These are phyloP conservation scores for Bradypodion pumilum DNA, from an alignment of 2,797 vertebrate species.

Conservation along the genomic window DNA sequence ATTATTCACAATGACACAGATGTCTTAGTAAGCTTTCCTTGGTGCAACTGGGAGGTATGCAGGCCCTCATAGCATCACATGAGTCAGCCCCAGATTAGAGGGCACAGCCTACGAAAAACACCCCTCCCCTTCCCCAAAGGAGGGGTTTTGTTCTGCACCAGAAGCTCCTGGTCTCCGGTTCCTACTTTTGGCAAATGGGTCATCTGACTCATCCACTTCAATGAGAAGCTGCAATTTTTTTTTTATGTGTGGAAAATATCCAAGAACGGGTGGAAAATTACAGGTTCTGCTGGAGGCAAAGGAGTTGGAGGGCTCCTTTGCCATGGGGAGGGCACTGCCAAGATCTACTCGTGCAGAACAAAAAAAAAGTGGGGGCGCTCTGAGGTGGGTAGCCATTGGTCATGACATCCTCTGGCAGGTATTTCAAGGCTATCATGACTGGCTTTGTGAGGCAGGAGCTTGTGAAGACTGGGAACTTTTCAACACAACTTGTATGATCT, in stretches of 20 bases:
- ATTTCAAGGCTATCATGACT: not conserved
- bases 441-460: not conserved
- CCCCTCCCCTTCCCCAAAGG: not conserved
- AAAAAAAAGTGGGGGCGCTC: too few relatives aligned
- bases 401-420: not conserved
- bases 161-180: not conserved
- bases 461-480: too few relatives aligned
- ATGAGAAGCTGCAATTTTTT: constrained; percentile 1
- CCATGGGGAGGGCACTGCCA: not conserved
- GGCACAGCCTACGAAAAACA: not conserved
- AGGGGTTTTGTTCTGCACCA: not conserved
- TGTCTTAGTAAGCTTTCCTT: not conserved
- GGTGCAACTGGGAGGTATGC: not conserved
- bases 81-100: not conserved
- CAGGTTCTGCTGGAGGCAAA: constrained; percentile 2
- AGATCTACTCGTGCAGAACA: not conserved
- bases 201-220: constrained; percentile 10
- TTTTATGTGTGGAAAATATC: constrained; percentile 2
- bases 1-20: not conserved
- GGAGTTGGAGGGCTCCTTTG: not conserved
- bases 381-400: not conserved
- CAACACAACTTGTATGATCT: too few relatives aligned
- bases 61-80: not conserved
- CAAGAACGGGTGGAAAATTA: constrained; percentile 6
- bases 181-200: not conserved